Percentiles rank a stretch among this genome's conserved stretches.
phyloP scores from a whole-genome alignment of 2,797 vertebrate species.

The Emydoidea blandingii region DNA sequence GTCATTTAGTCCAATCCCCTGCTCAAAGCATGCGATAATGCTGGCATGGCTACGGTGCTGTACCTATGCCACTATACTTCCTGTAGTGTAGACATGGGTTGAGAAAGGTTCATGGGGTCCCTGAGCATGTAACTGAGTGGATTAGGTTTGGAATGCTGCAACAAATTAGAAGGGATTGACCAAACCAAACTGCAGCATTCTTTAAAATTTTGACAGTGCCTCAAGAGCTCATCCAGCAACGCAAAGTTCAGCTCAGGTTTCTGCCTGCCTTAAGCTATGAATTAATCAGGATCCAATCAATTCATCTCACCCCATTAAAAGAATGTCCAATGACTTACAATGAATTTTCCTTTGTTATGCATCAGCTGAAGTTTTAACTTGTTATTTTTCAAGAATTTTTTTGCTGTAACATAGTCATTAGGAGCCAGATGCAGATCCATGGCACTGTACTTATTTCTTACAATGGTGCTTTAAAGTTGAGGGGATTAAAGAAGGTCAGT shows the following conservation, averaged over 20 bases:
- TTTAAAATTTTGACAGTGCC: background rate
- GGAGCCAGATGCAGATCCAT: background rate
- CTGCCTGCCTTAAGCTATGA: conserved; percentile 6
- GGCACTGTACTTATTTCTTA: background rate
- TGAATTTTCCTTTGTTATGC: background rate
- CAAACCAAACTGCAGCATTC: background rate
- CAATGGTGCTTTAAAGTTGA: background rate
- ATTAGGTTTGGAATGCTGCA: background rate
- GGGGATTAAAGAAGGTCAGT: background rate
- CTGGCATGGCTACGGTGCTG: background rate
- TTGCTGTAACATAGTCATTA: background rate
- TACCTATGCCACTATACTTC: background rate
- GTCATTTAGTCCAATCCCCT: too few relatives aligned
- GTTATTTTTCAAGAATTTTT: background rate
- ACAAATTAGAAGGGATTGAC: background rate
- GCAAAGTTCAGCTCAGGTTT: background rate
- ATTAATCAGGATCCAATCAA: conserved; percentile 40
- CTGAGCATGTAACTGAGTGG: rapidly evolving
- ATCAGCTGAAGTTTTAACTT: conserved; percentile 23
- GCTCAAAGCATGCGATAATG: background rate
- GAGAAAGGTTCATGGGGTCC: background rate
- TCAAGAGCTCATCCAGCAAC: background rate
- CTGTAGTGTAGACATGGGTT: background rate
- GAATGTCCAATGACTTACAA: conserved; percentile 44
- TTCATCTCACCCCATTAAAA: conserved; percentile 31